phyloP scores from a whole-genome alignment of 2,113 vertebrate genomes.

The Fulmarus glacialis region DNA sequence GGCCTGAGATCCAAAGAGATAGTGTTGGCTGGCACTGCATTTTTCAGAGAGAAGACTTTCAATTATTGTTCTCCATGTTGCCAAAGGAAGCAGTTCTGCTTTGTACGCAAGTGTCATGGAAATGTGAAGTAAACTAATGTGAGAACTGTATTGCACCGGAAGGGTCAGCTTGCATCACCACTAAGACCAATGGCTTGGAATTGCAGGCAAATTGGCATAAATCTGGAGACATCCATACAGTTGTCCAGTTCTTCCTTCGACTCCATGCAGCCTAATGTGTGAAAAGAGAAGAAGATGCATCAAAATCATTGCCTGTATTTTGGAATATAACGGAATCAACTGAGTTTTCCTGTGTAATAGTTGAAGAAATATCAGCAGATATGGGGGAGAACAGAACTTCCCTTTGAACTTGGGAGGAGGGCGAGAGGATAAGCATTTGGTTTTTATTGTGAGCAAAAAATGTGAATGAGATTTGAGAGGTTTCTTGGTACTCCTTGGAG shows the following conservation, averaged over 20 bases:
- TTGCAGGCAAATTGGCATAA: neutral
- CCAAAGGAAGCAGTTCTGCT: neutral
- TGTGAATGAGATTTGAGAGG: neutral
- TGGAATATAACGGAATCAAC: neutral
- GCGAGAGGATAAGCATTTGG: neutral
- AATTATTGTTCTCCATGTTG: neutral
- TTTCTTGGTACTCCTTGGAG: neutral
- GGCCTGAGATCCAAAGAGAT: neutral
- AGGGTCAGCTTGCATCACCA: neutral
- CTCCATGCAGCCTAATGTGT: neutral
- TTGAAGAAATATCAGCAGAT: neutral
- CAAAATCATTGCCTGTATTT: neutral
- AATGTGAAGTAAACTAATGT: neutral
- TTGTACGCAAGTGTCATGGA: neutral
- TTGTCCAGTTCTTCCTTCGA: neutral
- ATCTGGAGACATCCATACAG: neutral
- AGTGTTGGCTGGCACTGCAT: neutral
- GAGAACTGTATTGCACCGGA: neutral
- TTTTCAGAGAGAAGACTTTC: neutral
- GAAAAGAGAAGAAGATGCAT: neutral
- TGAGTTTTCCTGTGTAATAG: neutral
- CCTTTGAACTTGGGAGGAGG: neutral
- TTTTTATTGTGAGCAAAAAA: neutral
- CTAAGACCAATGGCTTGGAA: neutral
- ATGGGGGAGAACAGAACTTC: neutral